A percentile compares a stretch with the other conserved stretches of the same genome.
Evolutionary conservation across 23 tunicate genomes (phyloP).

Genomic region (Styela clava): DNA sequence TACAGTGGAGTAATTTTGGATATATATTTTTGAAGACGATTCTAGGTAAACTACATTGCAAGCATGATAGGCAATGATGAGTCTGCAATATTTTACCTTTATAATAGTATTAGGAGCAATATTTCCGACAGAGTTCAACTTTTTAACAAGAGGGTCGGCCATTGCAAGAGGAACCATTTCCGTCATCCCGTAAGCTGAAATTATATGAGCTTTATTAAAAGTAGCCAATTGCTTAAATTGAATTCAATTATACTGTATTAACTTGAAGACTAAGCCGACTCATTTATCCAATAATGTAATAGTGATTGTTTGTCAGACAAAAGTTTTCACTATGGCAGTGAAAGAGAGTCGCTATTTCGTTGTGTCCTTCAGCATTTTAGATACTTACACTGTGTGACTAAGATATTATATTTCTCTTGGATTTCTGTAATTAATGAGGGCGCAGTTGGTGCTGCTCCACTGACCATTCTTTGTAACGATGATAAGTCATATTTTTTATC

Average conservation of each 20-base stretch:
- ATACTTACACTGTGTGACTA: conserved; percentile 38
- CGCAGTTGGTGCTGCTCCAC: conserved; percentile 73
- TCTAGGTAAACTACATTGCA: too few species aligned
- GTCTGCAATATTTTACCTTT: conserved; percentile 28
- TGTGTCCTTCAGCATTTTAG: too few species aligned
- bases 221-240: too few species aligned
- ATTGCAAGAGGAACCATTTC: conserved; percentile 46
- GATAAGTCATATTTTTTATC: conserved; percentile 50
- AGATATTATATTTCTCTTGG: conserved; percentile 16
- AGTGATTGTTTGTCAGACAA: too few species aligned
- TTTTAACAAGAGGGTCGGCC: conserved; percentile 5
- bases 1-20: too few species aligned
- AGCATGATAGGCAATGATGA: too few species aligned
- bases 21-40: too few species aligned
- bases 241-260: neutral
- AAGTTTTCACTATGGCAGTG: too few species aligned
- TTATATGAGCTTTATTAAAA: too few species aligned
- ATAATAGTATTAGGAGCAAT: conserved; percentile 38
- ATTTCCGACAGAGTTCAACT: conserved; percentile 36
- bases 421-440: conserved; percentile 21
- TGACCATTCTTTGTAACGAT: conserved; percentile 24
- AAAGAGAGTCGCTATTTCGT: too few species aligned
- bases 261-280: too few species aligned
- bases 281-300: too few species aligned
- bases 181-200: conserved; percentile 55